phyloP scores from a whole-genome alignment of 2,113 vertebrate species.

The Gallinago undulata region DNA sequence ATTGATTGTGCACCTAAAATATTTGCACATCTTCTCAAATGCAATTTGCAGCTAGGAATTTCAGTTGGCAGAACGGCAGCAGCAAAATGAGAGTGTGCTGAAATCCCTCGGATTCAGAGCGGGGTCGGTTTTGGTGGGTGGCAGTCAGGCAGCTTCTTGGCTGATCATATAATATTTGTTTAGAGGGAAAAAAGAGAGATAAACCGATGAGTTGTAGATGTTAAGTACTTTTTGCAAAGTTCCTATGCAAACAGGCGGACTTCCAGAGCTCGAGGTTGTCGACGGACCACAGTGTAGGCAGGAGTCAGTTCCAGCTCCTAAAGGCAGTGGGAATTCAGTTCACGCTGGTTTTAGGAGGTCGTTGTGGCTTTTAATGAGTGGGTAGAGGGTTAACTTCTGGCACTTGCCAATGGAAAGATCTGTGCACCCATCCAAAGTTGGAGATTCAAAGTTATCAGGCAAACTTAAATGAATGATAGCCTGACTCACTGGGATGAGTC shows the following conservation, averaged over 20 bases:
- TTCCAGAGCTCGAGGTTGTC: background rate
- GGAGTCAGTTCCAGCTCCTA: background rate
- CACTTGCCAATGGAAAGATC: background rate
- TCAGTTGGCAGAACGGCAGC: background rate
- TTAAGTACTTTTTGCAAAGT: background rate
- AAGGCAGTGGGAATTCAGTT: background rate
- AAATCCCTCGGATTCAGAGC: background rate
- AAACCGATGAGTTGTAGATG: background rate
- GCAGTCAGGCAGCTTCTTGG: background rate
- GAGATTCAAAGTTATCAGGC: background rate
- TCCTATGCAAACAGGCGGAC: background rate
- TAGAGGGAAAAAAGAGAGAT: background rate
- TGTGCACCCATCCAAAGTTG: background rate
- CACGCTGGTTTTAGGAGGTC: background rate
- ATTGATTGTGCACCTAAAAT: background rate
- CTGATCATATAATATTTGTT: background rate
- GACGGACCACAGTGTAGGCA: background rate
- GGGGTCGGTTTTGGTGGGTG: background rate
- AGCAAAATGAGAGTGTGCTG: background rate
- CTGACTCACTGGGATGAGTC: slow-evolving; percentile 53
- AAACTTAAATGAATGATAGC: background rate
- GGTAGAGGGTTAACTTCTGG: background rate
- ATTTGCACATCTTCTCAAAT: slow-evolving; percentile 1
- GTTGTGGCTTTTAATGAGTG: background rate
- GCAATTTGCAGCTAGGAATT: background rate